Percentiles rank a stretch among this genome's conserved stretches.
phyloP scores from a whole-genome alignment of 2,113 vertebrate species.

The Steatornis caripensis region DNA sequence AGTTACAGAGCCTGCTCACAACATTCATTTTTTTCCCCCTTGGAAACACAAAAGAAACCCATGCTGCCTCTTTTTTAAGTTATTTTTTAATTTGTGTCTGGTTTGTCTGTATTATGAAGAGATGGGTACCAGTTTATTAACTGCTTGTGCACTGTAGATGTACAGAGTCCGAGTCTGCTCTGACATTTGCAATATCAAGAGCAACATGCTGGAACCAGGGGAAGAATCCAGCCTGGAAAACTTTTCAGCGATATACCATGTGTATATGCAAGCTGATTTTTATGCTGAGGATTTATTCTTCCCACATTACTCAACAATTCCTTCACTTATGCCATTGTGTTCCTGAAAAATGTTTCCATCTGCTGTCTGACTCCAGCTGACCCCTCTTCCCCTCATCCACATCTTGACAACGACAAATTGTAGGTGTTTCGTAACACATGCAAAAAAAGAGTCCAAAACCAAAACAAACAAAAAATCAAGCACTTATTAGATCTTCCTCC shows the following conservation, averaged over 20 bases:
- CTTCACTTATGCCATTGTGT: conserved; percentile 54
- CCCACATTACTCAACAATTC: conserved; percentile 59
- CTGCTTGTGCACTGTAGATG: neutral
- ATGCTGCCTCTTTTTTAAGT: neutral
- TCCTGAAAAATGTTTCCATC: conserved; percentile 80
- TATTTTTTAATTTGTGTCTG: neutral
- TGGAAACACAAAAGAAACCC: neutral
- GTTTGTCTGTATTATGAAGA: neutral
- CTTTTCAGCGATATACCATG: accelerated
- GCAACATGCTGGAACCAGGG: neutral
- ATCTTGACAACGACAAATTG: conserved; percentile 50
- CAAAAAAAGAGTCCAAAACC: conserved; percentile 4
- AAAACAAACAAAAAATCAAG: conserved; percentile 51
- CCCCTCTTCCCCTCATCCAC: conserved; percentile 45
- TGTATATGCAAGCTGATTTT: neutral
- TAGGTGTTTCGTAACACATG: conserved; percentile 30
- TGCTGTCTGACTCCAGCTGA: conserved; percentile 76
- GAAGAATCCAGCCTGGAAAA: neutral
- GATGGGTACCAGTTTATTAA: neutral
- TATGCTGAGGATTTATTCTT: conserved; percentile 49
- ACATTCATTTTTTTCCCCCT: neutral
- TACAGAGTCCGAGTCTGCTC: neutral
- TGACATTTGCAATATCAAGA: neutral
- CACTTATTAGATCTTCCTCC: conserved; percentile 38
- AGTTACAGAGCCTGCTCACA: neutral